Conservation (phyloP, 2,113 vertebrate species). For the Oncorhynchus nerka region DNA sequence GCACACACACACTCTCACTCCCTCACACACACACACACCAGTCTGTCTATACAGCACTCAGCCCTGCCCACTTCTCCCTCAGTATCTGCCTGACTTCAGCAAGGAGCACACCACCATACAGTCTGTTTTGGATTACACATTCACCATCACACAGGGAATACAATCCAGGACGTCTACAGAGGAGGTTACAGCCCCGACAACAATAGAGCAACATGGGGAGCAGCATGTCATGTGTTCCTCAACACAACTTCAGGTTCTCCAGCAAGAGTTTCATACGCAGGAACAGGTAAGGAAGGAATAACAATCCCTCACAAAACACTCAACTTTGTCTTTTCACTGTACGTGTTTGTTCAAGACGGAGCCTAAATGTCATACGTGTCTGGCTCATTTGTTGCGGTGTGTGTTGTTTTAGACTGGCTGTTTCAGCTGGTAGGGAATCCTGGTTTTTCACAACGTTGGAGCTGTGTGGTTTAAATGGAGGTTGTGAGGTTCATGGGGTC, state of each 20-base stretch:
- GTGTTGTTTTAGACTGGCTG: constrained; percentile 45
- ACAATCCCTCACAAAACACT: too few species aligned
- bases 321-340: too few species aligned
- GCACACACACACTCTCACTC: constrained; percentile 42
- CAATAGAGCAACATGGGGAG: constrained; percentile 72
- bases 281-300: constrained; percentile 71
- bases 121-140: constrained; percentile 59
- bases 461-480: constrained; percentile 16
- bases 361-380: neutral
- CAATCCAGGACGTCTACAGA: constrained; percentile 24
- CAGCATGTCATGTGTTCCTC: constrained; percentile 78
- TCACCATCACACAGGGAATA: constrained; percentile 29
- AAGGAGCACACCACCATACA: constrained; percentile 33
- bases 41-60: constrained; percentile 42
- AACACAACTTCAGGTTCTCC: constrained; percentile 77
- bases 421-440: constrained; percentile 37
- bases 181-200: constrained; percentile 14
- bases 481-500: constrained; percentile 24
- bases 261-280: constrained; percentile 79
- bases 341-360: neutral
- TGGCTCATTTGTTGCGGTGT: constrained; percentile 13
- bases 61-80: constrained; percentile 50
- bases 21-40: constrained; percentile 23
- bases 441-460: constrained; percentile 50
- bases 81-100: constrained; percentile 60